Base-by-base conservation (phyloP, 2,888 invertebrate genomes). In the Morpho helenor region DNA sequence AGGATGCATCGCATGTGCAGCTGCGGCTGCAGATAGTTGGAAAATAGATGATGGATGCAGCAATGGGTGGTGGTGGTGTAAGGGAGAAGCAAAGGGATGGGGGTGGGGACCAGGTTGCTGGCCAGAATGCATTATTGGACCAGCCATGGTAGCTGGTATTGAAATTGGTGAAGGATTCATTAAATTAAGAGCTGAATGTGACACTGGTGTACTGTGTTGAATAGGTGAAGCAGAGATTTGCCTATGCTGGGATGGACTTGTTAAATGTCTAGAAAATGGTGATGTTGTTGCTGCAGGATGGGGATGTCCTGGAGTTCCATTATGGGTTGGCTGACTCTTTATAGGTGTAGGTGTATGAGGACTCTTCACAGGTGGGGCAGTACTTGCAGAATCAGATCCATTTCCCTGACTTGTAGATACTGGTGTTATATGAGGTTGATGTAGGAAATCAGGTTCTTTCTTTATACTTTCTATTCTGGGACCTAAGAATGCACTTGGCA, bases 41-140 rank as follows among this genome's bases (percentile, higher is more conserved):
- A 89, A 88, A 61, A 95, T 87, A 3, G 94, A 93, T 40, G 70
- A 70, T 22, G 94, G 93, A 73, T 93, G 95, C 75, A 94, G 92
- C 51, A 95, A 79, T 1, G 93, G 93, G 76, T 95, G 95, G 74
- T 94, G 95, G 70, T 96, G 96, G 69, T 94, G 94, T 78, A 94
- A 91, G 49, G 92, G 93, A 0, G 93, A 92, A 62, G 93, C 93
- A 80, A 95, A 93, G 10, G 94, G 92, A 81, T 93, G 93, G 52
- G 93, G 92, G 70, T 93, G 93, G 72, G 93, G 93, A 63, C 94
- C 94, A 49, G 93, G 93, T 72, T 94, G 95, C 73, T 95, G 95
- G 2, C 94, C 93, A 7, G 95, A 94, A 78, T 95, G 95, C 89
- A 95, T 94, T 9, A 93, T 91, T 5, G 94, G 93, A 41, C 94